Evolutionary conservation across 2,113 vertebrate species (phyloP).

Genomic region (Emydura subglobosa): DNA sequence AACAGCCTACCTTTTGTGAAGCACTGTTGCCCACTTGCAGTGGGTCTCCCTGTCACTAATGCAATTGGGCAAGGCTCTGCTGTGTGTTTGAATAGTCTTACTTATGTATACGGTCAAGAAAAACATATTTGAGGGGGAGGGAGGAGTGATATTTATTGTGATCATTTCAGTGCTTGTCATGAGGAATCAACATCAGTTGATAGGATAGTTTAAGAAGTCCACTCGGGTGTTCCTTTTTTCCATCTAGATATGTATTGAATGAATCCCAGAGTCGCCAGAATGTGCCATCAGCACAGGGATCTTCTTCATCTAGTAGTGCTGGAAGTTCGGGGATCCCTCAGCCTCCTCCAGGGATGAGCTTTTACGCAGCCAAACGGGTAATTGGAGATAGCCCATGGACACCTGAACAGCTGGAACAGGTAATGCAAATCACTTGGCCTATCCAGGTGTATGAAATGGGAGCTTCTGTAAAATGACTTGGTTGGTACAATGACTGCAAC

Average conservation of each 20-base stretch:
- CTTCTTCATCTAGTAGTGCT: slow-evolving; percentile 69
- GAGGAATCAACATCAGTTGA: not conserved
- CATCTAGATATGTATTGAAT: slow-evolving; percentile 91
- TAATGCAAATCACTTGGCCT: slow-evolving; percentile 57
- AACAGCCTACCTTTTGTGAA: not conserved
- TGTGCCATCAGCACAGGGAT: slow-evolving; percentile 85
- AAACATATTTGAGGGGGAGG: not conserved
- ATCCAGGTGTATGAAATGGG: not conserved
- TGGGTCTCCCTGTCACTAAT: not conserved
- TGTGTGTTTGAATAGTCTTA: not conserved
- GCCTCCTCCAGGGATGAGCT: slow-evolving; percentile 96
- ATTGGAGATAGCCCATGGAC: slow-evolving; percentile 97
- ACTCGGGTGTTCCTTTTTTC: not conserved
- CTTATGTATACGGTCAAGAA: not conserved
- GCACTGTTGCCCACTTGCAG: not conserved
- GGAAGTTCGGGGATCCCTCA: slow-evolving; percentile 90
- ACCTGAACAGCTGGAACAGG: slow-evolving; percentile 96
- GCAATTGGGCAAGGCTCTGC: not conserved
- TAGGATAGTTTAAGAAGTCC: not conserved
- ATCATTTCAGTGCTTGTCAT: not conserved
- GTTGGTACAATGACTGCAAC: accelerated
- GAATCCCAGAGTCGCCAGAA: slow-evolving; percentile 92
- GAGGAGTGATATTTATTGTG: not conserved
- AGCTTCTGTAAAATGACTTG: not conserved
- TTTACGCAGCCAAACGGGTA: slow-evolving; percentile 95